Conservation (phyloP, 2,888 invertebrate species). For the Pseudanteris insignis region DNA sequence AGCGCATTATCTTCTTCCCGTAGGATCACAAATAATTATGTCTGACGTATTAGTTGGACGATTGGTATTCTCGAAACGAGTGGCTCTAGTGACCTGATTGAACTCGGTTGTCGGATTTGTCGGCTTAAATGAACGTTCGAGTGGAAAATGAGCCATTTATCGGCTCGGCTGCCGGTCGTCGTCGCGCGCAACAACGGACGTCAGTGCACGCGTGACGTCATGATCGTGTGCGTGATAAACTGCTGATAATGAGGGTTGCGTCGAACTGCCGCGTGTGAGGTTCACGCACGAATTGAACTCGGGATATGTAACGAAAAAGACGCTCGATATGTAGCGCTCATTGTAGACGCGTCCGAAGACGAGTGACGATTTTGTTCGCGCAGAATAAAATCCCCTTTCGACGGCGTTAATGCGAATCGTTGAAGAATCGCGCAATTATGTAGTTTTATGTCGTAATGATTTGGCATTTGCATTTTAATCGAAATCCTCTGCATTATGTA, state of each 20-base stretch:
- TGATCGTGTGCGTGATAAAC: slow-evolving; percentile 17
- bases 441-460: too few relatives aligned
- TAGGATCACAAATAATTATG: slow-evolving; percentile 39
- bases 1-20: slow-evolving; percentile 29
- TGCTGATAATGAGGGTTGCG: slow-evolving; percentile 22
- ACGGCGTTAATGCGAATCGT: too few relatives aligned
- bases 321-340: too few relatives aligned
- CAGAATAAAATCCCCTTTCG: too few relatives aligned
- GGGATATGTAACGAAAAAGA: neutral
- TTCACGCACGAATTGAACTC: slow-evolving; percentile 3
- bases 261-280: slow-evolving; percentile 10
- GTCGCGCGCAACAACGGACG: slow-evolving; percentile 35
- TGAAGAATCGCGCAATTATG: too few relatives aligned
- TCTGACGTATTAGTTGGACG: slow-evolving; percentile 38
- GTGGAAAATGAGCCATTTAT: slow-evolving; percentile 44
- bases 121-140: slow-evolving; percentile 41
- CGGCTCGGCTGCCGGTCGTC: slow-evolving; percentile 31
- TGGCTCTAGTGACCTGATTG: slow-evolving; percentile 30
- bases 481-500: too few relatives aligned
- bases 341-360: too few relatives aligned
- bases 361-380: too few relatives aligned
- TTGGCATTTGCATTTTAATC: too few relatives aligned
- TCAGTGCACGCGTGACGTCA: slow-evolving; percentile 12
- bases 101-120: slow-evolving; percentile 38
- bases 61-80: slow-evolving; percentile 41